Conservation (phyloP, 2,113 vertebrate species). For the Erinaceus europaeus region DNA sequence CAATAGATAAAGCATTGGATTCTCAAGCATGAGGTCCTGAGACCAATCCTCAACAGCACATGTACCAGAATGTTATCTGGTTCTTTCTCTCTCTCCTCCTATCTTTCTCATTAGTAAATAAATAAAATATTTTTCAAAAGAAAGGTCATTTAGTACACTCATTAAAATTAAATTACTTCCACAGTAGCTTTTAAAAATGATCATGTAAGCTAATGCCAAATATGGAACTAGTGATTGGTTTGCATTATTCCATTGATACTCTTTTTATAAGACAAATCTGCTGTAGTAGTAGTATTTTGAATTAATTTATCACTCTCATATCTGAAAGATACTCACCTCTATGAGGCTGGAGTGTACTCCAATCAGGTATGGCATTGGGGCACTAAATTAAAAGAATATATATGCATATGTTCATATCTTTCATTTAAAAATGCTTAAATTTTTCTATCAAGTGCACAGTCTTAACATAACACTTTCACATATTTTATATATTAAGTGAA, state of each 20-base stretch:
- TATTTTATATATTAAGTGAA: background rate
- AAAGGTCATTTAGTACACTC: background rate
- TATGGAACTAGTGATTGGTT: background rate
- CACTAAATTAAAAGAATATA: constrained; percentile 84
- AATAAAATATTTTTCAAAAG: too few relatives aligned
- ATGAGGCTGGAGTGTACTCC: constrained; percentile 97
- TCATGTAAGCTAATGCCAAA: background rate
- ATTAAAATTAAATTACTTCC: background rate
- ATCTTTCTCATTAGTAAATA: too few relatives aligned
- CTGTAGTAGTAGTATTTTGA: background rate
- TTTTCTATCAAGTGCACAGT: too few relatives aligned
- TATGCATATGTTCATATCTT: constrained; percentile 21
- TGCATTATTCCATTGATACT: background rate
- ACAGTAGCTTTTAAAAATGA: background rate
- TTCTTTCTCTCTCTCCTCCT: too few relatives aligned
- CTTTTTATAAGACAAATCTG: background rate
- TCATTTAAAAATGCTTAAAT: too few relatives aligned
- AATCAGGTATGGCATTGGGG: constrained; percentile 98
- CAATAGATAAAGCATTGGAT: too few relatives aligned
- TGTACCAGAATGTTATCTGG: too few relatives aligned
- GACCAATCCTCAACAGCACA: too few relatives aligned
- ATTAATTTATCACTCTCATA: background rate
- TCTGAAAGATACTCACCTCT: constrained; percentile 87
- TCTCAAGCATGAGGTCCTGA: too few relatives aligned
- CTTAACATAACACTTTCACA: too few relatives aligned